Conservation (phyloP, 2,888 invertebrate genomes). For the Scaptomyza caliginosa region DNA sequence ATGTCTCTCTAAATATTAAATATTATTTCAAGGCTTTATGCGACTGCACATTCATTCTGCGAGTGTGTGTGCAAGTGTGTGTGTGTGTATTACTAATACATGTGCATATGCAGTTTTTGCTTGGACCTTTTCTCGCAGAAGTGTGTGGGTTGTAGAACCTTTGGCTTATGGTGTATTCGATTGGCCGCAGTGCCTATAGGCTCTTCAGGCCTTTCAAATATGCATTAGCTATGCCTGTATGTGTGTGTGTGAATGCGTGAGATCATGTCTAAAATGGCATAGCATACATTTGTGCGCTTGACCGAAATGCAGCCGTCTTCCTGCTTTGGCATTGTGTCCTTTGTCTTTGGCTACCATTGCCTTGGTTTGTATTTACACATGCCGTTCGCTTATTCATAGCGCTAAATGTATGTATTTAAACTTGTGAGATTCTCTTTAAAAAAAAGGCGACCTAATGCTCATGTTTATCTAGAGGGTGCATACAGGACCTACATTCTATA, state of each 20-base stretch:
- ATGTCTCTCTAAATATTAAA: conserved; percentile 85
- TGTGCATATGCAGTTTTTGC: conserved; percentile 46
- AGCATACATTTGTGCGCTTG: conserved; percentile 77
- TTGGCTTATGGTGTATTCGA: conserved; percentile 50
- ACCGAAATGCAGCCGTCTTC: conserved; percentile 62
- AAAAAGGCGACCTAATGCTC: conserved; percentile 55
- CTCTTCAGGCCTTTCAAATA: conserved; percentile 20
- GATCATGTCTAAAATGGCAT: conserved; percentile 47
- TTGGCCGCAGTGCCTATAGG: conserved; percentile 47
- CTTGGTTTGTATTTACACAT: conserved; percentile 47
- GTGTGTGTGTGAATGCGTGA: conserved; percentile 18
- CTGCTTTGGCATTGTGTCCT: conserved; percentile 46
- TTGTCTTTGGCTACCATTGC: conserved; percentile 17
- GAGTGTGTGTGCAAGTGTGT: conserved; percentile 20
- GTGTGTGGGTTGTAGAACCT: conserved; percentile 20
- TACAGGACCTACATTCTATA: not conserved
- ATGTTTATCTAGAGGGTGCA: conserved; percentile 4
- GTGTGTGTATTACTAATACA: conserved; percentile 25
- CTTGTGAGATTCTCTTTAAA: conserved; percentile 64
- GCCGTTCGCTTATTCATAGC: conserved; percentile 48
- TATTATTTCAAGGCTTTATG: conserved; percentile 84
- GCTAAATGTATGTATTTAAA: conserved; percentile 23
- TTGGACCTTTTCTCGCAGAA: conserved; percentile 4
- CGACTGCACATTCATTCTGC: conserved; percentile 46
- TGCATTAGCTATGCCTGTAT: conserved; percentile 35